Evolutionary conservation across 2,113 vertebrate genomes (phyloP), one percentile per base, ranked within the genome.

Genomic region (Corvus moneduloides): DNA sequence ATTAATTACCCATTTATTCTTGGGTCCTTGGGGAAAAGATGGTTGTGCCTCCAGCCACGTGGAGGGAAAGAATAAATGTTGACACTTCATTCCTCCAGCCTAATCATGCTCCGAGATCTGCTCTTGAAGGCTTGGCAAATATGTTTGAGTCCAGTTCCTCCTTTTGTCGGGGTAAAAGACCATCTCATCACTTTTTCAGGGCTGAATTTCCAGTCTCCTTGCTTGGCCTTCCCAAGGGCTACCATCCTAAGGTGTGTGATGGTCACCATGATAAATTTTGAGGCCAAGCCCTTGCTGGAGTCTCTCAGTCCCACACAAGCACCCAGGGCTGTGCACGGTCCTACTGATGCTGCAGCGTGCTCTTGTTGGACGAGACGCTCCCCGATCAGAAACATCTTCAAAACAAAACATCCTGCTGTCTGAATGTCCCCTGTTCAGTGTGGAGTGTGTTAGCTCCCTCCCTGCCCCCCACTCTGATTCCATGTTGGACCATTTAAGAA

Each of bases 401-500:
- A 56, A 95, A 48, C 41, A 78, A 63, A 74, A 12, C 58, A 61
- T 59, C 51, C 33, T 14, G 7, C 71, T 80, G 72, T 37, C 5
- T 48, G 51, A 63, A 69, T 2, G 2, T 92, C 64, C 69, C 74
- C 44, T 8, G 11, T 68, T 77, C 69, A 72, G 44, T 19, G 44
- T 11, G 7, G 24, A 88, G 79, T 13, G 6, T 8, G 10, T 79
- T 91, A 71, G 51, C 73, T 95, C 41, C 55, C 69, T 54, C 51
- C 59, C 39, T 49, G 43, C 44, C 54, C 39, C 21, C 35, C 4
- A 33, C 30, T 43, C 56, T 2, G 9, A 84, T 88, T 96, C 76
- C 96, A 97, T 11, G 3, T 90, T 91, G 91, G 94, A 96, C 71
- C 73, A 87, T 56, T 97, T 96, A 96, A 73, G 61, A 88, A 90